Evolutionary conservation across 2,888 invertebrate species (phyloP), one percentile per base, ranked within the genome.

Genomic region (Cheilosia urbana): DNA sequence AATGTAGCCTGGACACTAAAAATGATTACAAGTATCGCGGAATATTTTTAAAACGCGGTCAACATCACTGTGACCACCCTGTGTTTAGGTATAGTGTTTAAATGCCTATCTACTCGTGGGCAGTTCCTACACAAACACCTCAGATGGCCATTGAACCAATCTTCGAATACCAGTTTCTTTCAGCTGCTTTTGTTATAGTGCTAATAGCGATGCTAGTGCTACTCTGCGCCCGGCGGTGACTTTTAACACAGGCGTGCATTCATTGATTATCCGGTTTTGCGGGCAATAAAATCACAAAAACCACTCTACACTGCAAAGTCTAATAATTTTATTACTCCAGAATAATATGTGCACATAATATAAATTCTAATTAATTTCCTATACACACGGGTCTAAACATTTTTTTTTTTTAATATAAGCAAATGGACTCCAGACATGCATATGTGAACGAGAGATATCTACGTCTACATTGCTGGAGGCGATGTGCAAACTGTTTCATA

Each of bases 101-200:
- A 6, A 55, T 30, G 9, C 42, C 55, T 42, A 55, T n/a, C n/a
- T 42, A 3, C 27, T 40, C 17, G 27, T 21, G 51, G 34, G 17
- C 15, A 53, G 40, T 53, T 65, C 49, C 49, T 37, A 49, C 57
- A 63, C 27, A 6, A 81, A 81, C 63, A 81, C 58, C 75, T 81
- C 76, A 17, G 68, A 75, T 75, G 81, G 81, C 81, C 81, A 76
- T 81, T 81, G 81, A 81, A 81, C 81, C 76, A 81, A 68, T 76
- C 69, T 57, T 34, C 55, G 57, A 63, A 81, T 68, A 81, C 81
- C 81, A 76, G 81, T 81, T 81, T 75, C 13, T 55, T 62, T 55
- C 42, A 47, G 37, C 47, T 68, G 34, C 68, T 63, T 62, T 57
- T 71, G 63, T 27, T 63, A 27, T 27, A 55, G 49, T 57, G 78